Percentiles rank a stretch among this genome's conserved stretches.
Conservation (phyloP, 2,888 invertebrate genomes). For the Podabrus alpinus region DNA sequence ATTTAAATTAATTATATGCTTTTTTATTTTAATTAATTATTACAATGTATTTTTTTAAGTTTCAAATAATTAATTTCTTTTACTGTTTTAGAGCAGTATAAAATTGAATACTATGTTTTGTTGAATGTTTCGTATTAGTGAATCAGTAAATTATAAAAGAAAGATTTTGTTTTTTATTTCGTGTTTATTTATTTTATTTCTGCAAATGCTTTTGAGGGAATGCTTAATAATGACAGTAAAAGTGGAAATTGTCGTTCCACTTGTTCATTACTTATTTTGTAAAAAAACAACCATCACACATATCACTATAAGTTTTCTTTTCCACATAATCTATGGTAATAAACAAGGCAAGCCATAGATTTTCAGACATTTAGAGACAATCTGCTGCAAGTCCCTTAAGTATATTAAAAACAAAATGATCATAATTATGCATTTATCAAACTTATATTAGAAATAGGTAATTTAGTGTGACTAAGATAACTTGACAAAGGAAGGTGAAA, state of each 20-base stretch:
- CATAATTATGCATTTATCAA: not conserved
- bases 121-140: not conserved
- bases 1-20: not conserved
- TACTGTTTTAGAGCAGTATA: not conserved
- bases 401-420: not conserved
- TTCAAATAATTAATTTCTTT: not conserved
- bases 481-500: not conserved
- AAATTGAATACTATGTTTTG: not conserved
- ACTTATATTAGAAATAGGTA: not conserved
- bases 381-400: conserved; percentile 1
- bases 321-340: not conserved
- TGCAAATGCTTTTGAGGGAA: not conserved
- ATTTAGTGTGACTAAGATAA: conserved; percentile 2
- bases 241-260: not conserved
- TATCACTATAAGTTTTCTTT: not conserved
- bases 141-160: not conserved
- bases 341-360: not conserved
- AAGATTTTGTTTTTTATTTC: not conserved
- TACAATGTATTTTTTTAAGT: not conserved
- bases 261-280: not conserved
- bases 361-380: conserved; percentile 1
- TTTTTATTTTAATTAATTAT: not conserved
- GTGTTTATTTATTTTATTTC: not conserved
- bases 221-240: not conserved
- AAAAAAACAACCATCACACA: not conserved